Base-by-base conservation (phyloP, 2,888 invertebrate species). In the Nomada ruficornis region DNA sequence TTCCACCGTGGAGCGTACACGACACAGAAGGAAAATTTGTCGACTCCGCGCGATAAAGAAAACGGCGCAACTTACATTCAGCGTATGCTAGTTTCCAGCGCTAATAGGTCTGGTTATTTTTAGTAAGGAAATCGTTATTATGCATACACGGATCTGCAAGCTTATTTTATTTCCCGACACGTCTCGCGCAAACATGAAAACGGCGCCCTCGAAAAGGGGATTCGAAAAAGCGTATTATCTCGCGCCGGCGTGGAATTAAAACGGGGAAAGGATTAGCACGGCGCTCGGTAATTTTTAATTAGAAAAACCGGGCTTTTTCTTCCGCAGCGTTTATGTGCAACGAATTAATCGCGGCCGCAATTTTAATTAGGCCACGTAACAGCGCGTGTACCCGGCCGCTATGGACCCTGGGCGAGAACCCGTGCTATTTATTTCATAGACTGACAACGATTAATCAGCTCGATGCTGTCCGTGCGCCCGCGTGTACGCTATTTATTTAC, bases 371-470 rank as follows among this genome's bases (percentile, higher is more conserved):
- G 72, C 68, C 77, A 50, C 67, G 77, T 55, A 65, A 77, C 65
- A 57, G 20, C 10, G 5, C 23, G 52, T 20, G 44, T 29, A 65
- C 50, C 36, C 13, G 10, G 23, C n/a, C 20, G 65, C 59, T 15
- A 47, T 13, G 57, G 50, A 47, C 47, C 44, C 54, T 2, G 20
- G 54, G 42, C 47, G 26, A 60, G 67, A 20, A 20, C 26, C 62
- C 50, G 54, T 52, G 68, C 72, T 78, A 78, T 80, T 80, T 78
- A 73, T 78, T 73, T 73, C 72, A 80, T 78, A 73, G 72, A 68
- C 68, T 54, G 78, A 78, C 80, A 73, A 78, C 78, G 72, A 80
- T 80, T 78, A 78, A 80, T 80, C 80, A 54, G 80, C 63, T 10
- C 13, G 50, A 20, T 55, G 64, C 65, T 52, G n/a, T 9, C 13